Evolutionary conservation across 2,113 vertebrate species (phyloP).

Genomic region (Alethe castanea): DNA sequence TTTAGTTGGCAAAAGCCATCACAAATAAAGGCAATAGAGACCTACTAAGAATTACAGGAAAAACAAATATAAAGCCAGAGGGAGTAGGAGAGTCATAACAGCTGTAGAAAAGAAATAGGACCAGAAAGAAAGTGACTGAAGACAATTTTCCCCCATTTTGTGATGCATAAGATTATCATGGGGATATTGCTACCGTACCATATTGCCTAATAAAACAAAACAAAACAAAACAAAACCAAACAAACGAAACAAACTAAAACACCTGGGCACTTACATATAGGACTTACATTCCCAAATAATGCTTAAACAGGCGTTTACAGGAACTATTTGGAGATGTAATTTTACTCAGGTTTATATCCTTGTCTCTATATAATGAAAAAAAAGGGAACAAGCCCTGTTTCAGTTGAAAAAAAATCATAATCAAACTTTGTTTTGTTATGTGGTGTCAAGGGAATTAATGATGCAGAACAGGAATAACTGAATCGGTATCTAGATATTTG

Average conservation of each 20-base stretch:
- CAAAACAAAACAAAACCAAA: not conserved
- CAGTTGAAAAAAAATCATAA: not conserved
- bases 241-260: too few relatives aligned
- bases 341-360: not conserved
- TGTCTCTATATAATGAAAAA: not conserved
- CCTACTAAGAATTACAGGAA: not conserved
- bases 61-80: not conserved
- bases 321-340: not conserved
- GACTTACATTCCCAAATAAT: not conserved
- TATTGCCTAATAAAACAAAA: not conserved
- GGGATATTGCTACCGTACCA: not conserved
- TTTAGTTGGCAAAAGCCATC: not conserved
- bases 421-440: not conserved
- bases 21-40: not conserved
- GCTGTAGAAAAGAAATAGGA: not conserved
- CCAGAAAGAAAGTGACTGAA: not conserved
- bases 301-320: not conserved
- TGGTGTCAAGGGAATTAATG: not conserved
- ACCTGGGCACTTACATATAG: not conserved
- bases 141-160: not conserved
- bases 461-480: not conserved
- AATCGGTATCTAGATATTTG: not conserved
- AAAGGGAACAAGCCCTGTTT: not conserved
- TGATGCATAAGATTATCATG: not conserved
- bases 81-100: not conserved